These are phyloP conservation scores for Hemiscyllium ocellatum DNA, from an alignment of 2,113 vertebrate genomes.

Conservation along the genomic window DNA sequence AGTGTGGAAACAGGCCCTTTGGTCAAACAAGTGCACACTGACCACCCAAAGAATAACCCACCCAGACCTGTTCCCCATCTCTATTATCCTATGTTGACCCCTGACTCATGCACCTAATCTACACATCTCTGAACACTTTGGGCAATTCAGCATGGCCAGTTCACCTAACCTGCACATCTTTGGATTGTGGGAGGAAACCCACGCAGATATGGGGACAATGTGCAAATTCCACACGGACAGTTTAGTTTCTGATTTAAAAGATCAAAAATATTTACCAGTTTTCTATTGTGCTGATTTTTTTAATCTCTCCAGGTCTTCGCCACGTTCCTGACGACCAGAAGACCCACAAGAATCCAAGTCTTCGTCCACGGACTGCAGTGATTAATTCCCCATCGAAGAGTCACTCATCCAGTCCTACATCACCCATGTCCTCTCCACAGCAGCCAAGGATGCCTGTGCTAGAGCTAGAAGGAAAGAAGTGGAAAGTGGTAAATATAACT, in stretches of 20 bases:
- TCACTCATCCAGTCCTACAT: constrained; percentile 48
- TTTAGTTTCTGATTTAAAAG: neutral
- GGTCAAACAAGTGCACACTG: too few species aligned
- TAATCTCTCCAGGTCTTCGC: constrained; percentile 67
- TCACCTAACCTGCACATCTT: too few species aligned
- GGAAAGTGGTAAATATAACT: constrained; percentile 79
- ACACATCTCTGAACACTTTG: too few species aligned
- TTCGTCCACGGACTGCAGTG: constrained; percentile 61
- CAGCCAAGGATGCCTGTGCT: constrained; percentile 70
- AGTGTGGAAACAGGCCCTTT: too few species aligned
- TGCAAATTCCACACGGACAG: too few species aligned
- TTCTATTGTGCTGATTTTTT: neutral
- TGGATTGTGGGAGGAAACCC: too few species aligned
- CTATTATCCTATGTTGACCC: too few species aligned
- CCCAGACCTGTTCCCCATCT: too few species aligned
- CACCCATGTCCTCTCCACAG: constrained; percentile 49
- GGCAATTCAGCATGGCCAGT: too few species aligned
- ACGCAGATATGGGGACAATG: too few species aligned
- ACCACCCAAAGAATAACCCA: too few species aligned
- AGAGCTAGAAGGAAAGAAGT: constrained; percentile 93
- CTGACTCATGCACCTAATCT: too few species aligned
- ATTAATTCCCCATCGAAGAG: constrained; percentile 60
- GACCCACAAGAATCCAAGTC: constrained; percentile 80
- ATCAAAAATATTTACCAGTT: neutral
- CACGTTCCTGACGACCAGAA: constrained; percentile 83